phyloP scores from a whole-genome alignment of 2,113 vertebrate species.

The Pardalotus punctatus region DNA sequence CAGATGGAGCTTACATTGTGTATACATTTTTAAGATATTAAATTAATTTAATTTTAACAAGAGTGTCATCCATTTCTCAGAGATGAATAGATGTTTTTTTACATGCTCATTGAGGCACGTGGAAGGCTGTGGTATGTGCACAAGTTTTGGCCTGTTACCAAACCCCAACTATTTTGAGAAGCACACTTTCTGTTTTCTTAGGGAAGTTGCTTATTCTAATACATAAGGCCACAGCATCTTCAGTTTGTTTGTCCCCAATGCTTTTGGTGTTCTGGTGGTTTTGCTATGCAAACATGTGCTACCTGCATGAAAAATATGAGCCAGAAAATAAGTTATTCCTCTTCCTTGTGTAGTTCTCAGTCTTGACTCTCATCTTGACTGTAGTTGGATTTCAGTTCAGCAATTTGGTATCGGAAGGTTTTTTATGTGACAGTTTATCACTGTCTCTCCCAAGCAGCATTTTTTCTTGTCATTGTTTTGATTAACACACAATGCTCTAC shows the following conservation, averaged over 20 bases:
- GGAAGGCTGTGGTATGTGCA: background rate
- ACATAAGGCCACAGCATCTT: background rate
- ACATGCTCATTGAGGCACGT: background rate
- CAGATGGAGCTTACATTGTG: background rate
- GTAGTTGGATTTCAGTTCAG: background rate
- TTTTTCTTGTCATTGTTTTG: background rate
- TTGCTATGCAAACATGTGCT: background rate
- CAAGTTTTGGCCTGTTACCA: background rate
- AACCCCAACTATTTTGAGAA: background rate
- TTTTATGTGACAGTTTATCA: background rate
- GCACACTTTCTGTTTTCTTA: background rate
- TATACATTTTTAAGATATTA: background rate
- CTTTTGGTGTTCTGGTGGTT: background rate
- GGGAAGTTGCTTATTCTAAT: background rate
- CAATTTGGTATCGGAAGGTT: background rate
- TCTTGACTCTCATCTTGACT: background rate
- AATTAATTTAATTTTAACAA: background rate
- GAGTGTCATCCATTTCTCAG: background rate
- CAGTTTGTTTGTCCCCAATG: background rate
- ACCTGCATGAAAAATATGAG: background rate
- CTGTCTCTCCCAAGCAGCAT: background rate
- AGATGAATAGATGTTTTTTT: background rate
- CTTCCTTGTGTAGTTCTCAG: rapidly evolving
- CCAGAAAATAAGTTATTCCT: background rate
- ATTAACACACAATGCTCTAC: background rate